phyloP scores from a whole-genome alignment of 2,797 vertebrate species.

The Coilia nasus region DNA sequence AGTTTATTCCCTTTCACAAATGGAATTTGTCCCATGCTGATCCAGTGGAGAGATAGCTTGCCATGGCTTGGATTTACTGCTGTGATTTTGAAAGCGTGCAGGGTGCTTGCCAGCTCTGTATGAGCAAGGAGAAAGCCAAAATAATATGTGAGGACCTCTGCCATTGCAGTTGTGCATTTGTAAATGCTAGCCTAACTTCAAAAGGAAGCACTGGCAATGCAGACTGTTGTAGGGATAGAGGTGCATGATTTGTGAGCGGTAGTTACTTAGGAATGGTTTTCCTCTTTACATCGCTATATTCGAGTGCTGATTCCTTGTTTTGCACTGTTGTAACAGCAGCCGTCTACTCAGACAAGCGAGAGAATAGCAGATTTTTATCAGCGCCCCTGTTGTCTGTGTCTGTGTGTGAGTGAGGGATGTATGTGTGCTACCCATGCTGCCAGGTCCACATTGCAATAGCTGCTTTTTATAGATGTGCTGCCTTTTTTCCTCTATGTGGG shows the following conservation, averaged over 20 bases:
- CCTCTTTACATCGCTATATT: slow-evolving; percentile 10
- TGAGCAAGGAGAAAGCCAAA: neutral
- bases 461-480: slow-evolving; percentile 7
- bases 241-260: neutral
- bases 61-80: neutral
- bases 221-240: neutral
- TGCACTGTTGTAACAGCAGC: slow-evolving; percentile 32
- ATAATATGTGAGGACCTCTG: neutral
- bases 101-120: neutral
- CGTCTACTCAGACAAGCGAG: slow-evolving; percentile 24
- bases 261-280: slow-evolving; percentile 10
- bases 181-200: neutral
- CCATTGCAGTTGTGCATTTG: neutral
- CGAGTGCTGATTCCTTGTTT: slow-evolving; percentile 38
- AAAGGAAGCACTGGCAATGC: neutral
- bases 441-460: neutral
- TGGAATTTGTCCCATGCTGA: slow-evolving; percentile 21
- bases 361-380: slow-evolving; percentile 51
- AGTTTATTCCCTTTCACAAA: slow-evolving; percentile 15
- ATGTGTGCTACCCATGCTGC: neutral
- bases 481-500: neutral
- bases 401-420: neutral
- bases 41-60: slow-evolving; percentile 5
- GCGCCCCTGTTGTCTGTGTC: slow-evolving; percentile 15
- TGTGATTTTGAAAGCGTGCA: neutral